Evolutionary conservation across 1,140 invertebrate species (phyloP), one percentile per base, ranked within the genome.

Genomic region (Atta texana): DNA sequence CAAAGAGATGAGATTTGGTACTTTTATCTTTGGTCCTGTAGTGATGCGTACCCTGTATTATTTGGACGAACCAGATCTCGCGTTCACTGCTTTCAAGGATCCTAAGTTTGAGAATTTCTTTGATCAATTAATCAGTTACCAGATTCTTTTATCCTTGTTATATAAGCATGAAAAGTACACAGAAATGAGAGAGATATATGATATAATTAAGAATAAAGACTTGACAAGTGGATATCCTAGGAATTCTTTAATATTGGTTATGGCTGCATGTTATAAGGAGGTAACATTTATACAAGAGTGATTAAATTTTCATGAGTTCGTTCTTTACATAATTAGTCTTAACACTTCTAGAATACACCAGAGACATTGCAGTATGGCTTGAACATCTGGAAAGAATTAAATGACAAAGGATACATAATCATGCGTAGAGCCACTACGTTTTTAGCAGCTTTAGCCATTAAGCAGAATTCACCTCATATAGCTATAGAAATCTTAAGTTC

Each of bases 1-100:
- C 87, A 96, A 96, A 77, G 96, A 97, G 86, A 91, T 97, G 51
- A 95, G 97, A 82, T 98, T 98, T 96, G 97, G 97, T 21, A 97
- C 95, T 88, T 98, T 97, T 95, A 93, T 97, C 12, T 98, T 98
- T 96, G 98, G 98, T 1, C 97, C 98, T 24, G 96, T 98, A 12
- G 95, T 97, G 0, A 98, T 98, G 97, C 95, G 98, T 89, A 96
- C 97, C 94, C 97, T 97, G 86, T 95, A 98, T 92, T 94, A 96
- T 90, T 92, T 98, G 8, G 96, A 98, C 92, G 96, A 97, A 92
- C 96, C 97, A 28, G 95, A 97, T 72, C 91, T 96, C 74, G 98
- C 98, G 24, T 89, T 97, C 6, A 88, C 97, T 90, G 95, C 96
- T 92, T 97, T 97, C 90, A 95, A 96, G 84, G 96, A 97, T 92